Evolutionary conservation across 2,113 vertebrate genomes (phyloP), one percentile per base, ranked within the genome.

Genomic region (Uria lomvia): DNA sequence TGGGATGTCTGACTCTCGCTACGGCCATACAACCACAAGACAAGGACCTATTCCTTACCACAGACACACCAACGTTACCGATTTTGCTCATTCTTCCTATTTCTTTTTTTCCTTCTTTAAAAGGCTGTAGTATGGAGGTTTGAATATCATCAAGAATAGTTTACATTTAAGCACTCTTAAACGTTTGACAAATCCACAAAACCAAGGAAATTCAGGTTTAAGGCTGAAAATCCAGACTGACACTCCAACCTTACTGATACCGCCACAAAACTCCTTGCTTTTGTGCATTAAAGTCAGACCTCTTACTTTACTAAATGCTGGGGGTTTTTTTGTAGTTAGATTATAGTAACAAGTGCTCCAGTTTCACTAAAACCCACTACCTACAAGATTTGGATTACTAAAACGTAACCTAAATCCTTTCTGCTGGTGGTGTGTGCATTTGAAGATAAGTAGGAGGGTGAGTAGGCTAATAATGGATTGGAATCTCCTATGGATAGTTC

Each of bases 331-430:
- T 92, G 45, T 91, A 63, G 85, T 84, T 95, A 96, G 97, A 97
- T 97, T 97, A 96, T 78, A 96, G 94, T 86, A 97, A 96, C 92
- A 52, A 95, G 85, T 66, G 89, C 88, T 96, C 96, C 93, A 97
- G 49, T 97, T 97, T 97, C 74, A 34, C 92, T 96, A 97, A 97
- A 97, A 15, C 74, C 83, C 75, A 36, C 74, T 49, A 94, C 88
- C 92, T 97, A 98, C 96, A 97, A 97, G 96, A 91, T 96, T 26
- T 96, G 96, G 96, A 98, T 98, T 97, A 96, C 88, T 90, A 67
- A 95, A 96, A 96, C 71, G 68, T 81, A 96, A 96, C 96, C 78
- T 58, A 91, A 96, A 97, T 98, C 96, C 93, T 92, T 95, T 68
- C 94, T 97, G 94, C 88, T 90, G 72, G 38, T 94, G 92, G 26